Conservation (phyloP, 2,113 vertebrate genomes). For the Aythya baeri region DNA sequence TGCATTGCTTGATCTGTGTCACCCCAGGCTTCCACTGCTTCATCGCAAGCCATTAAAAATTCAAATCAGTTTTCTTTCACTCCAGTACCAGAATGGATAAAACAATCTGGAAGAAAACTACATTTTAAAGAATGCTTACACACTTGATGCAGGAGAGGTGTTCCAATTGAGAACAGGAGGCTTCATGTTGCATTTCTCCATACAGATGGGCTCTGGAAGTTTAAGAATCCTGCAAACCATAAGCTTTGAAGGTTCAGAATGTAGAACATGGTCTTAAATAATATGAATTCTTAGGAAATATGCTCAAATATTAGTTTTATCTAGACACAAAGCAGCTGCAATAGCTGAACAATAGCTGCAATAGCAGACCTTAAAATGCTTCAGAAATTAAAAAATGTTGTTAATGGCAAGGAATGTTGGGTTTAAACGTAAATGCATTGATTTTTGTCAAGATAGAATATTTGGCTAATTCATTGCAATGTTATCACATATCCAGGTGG, state of each 20-base stretch:
- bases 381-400: not conserved
- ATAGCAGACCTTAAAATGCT: not conserved
- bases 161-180: too few species aligned
- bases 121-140: not conserved
- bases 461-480: not conserved
- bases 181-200: not conserved
- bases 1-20: not conserved
- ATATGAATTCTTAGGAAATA: not conserved
- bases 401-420: not conserved
- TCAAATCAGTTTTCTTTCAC: not conserved
- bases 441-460: not conserved
- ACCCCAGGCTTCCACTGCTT: not conserved
- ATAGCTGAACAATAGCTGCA: not conserved
- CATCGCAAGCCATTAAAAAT: not conserved
- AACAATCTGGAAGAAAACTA: not conserved
- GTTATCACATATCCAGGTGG: not conserved
- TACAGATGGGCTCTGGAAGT: not conserved
- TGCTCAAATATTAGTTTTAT: not conserved
- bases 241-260: not conserved
- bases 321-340: not conserved
- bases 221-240: not conserved
- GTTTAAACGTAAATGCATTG: not conserved
- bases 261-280: not conserved
- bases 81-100: too few species aligned
- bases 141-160: fast-evolving